Conservation (phyloP, 37 sponge, comb jelly and placozoan species). For the Hexactinellida sp. region DNA sequence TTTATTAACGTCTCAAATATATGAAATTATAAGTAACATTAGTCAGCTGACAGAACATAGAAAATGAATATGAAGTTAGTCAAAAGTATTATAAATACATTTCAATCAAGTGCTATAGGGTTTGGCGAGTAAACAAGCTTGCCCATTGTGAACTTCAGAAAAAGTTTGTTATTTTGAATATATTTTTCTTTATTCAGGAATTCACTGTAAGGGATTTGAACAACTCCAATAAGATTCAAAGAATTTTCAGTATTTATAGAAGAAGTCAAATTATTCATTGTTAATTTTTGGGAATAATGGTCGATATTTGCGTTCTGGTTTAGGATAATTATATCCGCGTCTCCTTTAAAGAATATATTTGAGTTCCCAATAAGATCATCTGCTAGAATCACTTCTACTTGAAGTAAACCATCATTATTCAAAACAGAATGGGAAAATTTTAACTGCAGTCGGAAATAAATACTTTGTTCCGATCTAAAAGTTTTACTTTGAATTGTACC, state of each 20-base stretch:
- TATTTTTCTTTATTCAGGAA: background rate
- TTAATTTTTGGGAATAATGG: background rate
- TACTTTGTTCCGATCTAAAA: background rate
- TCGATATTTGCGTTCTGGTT: background rate
- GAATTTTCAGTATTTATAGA: background rate
- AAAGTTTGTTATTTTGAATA: background rate
- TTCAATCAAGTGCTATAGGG: background rate
- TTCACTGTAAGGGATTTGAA: background rate
- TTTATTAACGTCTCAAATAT: no score
- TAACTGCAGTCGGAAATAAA: background rate
- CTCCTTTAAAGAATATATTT: background rate
- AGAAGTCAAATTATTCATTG: background rate
- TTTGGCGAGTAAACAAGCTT: background rate
- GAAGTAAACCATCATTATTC: background rate
- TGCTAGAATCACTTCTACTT: background rate
- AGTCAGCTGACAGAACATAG: no score
- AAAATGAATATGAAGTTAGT: no score
- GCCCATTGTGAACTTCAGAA: background rate
- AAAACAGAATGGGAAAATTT: background rate
- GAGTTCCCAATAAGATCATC: background rate
- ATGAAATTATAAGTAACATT: no score
- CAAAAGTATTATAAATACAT: no score
- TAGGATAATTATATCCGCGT: background rate
- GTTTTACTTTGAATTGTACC: background rate
- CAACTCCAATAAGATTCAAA: background rate